Percentiles rank a stretch among this genome's conserved stretches.
Evolutionary conservation across 2,888 invertebrate genomes (phyloP).

Genomic region (Tillus elongatus): DNA sequence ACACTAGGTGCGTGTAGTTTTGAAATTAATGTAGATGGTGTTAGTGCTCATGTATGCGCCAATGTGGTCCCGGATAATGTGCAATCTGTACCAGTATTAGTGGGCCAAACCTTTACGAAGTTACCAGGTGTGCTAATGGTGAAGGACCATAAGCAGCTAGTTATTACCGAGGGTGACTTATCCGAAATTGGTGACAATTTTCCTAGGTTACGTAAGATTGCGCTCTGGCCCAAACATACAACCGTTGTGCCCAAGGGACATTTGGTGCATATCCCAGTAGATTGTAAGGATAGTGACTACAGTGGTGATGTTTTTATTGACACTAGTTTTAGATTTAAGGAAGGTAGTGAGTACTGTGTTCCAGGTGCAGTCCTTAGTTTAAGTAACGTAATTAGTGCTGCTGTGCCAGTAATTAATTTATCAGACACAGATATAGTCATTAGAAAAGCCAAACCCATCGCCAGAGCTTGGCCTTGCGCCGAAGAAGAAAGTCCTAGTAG

Average conservation of each 20-base stretch:
- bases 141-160: slow-evolving; percentile 19
- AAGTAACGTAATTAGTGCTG: too few relatives aligned
- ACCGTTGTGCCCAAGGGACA: slow-evolving; percentile 14
- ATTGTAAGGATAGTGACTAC: slow-evolving; percentile 10
- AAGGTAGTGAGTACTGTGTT: slow-evolving; percentile 10
- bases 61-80: too few relatives aligned
- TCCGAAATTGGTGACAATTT: not conserved
- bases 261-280: slow-evolving; percentile 15
- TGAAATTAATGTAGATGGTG: slow-evolving; percentile 15
- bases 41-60: too few relatives aligned
- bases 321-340: slow-evolving; percentile 13
- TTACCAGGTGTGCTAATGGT: slow-evolving; percentile 14
- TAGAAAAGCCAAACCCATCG: slow-evolving; percentile 11
- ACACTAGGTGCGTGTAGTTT: slow-evolving; percentile 15
- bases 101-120: slow-evolving; percentile 20
- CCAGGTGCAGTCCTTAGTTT: slow-evolving; percentile 12
- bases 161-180: not conserved
- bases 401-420: slow-evolving; percentile 14
- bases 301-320: slow-evolving; percentile 15
- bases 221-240: slow-evolving; percentile 4
- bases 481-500: slow-evolving; percentile 7
- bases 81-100: slow-evolving; percentile 18
- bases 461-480: slow-evolving; percentile 13
- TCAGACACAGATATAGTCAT: slow-evolving; percentile 11
- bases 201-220: not conserved